Percentiles rank a stretch among this genome's conserved stretches.
Conservation (phyloP, 2,888 invertebrate genomes). For the Xiphydria camelus region DNA sequence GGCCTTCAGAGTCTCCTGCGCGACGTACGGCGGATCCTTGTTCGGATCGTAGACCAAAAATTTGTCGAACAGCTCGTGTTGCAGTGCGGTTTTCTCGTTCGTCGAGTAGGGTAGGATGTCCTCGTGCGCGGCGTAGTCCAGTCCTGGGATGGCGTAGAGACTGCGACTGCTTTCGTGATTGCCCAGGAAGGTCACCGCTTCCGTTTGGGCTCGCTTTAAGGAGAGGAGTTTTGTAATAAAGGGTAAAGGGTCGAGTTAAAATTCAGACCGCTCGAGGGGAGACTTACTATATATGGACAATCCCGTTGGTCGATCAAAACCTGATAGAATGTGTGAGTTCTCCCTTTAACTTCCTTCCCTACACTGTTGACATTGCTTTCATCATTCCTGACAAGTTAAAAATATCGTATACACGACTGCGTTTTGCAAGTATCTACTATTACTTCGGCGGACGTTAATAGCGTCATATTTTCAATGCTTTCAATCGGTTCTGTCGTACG, state of each 20-base stretch:
- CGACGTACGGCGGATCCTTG: slow-evolving; percentile 84
- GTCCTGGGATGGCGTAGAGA: slow-evolving; percentile 92
- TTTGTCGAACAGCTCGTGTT: slow-evolving; percentile 96
- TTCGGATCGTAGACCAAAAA: slow-evolving; percentile 82
- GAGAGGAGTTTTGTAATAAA: slow-evolving; percentile 5
- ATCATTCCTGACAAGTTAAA: slow-evolving; percentile 33
- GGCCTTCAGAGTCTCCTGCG: slow-evolving; percentile 86
- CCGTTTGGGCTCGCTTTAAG: slow-evolving; percentile 91
- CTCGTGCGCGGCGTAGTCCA: slow-evolving; percentile 98
- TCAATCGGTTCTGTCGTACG: no score
- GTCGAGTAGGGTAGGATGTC: slow-evolving; percentile 95
- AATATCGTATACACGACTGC: no score
- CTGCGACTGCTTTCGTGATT: slow-evolving; percentile 95
- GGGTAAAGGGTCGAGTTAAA: no score
- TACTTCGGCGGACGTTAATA: no score
- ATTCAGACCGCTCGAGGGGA: background rate
- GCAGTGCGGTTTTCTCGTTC: slow-evolving; percentile 83
- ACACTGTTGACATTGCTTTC: slow-evolving; percentile 58
- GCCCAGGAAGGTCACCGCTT: slow-evolving; percentile 95
- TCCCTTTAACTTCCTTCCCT: slow-evolving; percentile 86
- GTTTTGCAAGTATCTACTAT: no score
- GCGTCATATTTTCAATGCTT: no score
- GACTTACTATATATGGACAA: slow-evolving; percentile 91
- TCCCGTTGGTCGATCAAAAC: slow-evolving; percentile 96
- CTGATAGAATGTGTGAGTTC: slow-evolving; percentile 95